A percentile compares a stretch with the other conserved stretches of the same genome.
Evolutionary conservation across 2,888 invertebrate species (phyloP).

Genomic region (Scotopteryx bipunctaria): DNA sequence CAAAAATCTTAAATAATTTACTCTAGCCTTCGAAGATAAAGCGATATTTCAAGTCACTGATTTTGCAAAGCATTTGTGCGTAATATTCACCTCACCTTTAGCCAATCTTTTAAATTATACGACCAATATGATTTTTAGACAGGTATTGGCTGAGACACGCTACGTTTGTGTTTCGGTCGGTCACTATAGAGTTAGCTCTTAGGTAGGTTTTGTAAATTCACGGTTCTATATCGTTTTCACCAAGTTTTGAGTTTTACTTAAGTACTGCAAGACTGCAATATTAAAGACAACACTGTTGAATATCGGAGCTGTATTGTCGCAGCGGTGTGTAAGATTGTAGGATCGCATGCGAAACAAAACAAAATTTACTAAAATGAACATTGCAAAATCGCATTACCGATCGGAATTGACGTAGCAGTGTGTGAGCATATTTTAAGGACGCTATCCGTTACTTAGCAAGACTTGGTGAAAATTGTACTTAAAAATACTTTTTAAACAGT

Average conservation of each 20-base stretch:
- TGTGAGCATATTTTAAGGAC: too few relatives aligned
- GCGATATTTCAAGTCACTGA: too few relatives aligned
- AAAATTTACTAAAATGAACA: too few relatives aligned
- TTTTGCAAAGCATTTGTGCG: neutral
- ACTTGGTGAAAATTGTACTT: neutral
- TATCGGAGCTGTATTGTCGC: too few relatives aligned
- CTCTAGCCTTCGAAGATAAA: too few relatives aligned
- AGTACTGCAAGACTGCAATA: neutral
- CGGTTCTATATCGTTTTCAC: neutral
- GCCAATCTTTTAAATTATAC: neutral
- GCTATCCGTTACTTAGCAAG: neutral
- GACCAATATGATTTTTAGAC: constrained; percentile 3
- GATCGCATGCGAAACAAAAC: too few relatives aligned
- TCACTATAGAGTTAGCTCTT: neutral
- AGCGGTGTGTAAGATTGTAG: too few relatives aligned
- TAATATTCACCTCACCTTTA: neutral
- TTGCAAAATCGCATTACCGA: too few relatives aligned
- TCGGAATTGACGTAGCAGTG: too few relatives aligned
- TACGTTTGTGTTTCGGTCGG: neutral
- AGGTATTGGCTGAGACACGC: neutral
- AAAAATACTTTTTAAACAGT: too few relatives aligned
- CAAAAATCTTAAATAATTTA: too few relatives aligned
- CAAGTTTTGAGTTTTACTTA: neutral
- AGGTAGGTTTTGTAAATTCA: neutral
- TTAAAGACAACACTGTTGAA: too few relatives aligned